A percentile compares a stretch with the other conserved stretches of the same genome.
Conservation (phyloP, 2,113 vertebrate species). For the Gasterosteus nipponicus region DNA sequence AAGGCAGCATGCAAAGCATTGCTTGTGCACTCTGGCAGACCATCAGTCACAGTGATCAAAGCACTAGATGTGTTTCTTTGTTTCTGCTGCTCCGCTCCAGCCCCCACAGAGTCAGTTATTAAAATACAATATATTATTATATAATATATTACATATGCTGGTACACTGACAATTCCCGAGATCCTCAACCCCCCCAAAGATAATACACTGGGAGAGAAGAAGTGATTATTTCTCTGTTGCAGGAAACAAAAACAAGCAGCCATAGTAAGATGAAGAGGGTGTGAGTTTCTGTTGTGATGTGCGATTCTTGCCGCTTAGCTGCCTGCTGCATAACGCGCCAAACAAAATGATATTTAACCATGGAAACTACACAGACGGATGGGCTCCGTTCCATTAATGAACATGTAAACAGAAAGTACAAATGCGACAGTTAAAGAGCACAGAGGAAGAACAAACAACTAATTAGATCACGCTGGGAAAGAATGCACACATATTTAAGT, state of each 20-base stretch:
- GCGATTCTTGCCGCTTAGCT: slow-evolving; percentile 63
- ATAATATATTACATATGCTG: slow-evolving; percentile 76
- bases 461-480: slow-evolving; percentile 36
- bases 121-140: slow-evolving; percentile 77
- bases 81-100: slow-evolving; percentile 70
- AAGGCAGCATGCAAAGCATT: slow-evolving; percentile 64
- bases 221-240: slow-evolving; percentile 61
- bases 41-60: slow-evolving; percentile 77
- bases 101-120: slow-evolving; percentile 76
- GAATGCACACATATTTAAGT: slow-evolving; percentile 32
- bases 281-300: slow-evolving; percentile 68
- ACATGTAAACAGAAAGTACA: slow-evolving; percentile 39
- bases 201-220: slow-evolving; percentile 52
- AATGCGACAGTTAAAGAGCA: slow-evolving; percentile 27
- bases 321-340: slow-evolving; percentile 44
- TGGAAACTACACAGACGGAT: slow-evolving; percentile 30
- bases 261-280: slow-evolving; percentile 63
- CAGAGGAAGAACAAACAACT: slow-evolving; percentile 42
- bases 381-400: slow-evolving; percentile 42
- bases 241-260: slow-evolving; percentile 61
- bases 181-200: slow-evolving; percentile 58
- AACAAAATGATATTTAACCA: slow-evolving; percentile 38
- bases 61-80: slow-evolving; percentile 69
- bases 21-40: slow-evolving; percentile 66
- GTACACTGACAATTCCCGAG: slow-evolving; percentile 65